These are phyloP conservation scores for Diaperis boleti DNA, from an alignment of 2,888 invertebrate genomes.

Conservation along the genomic window DNA sequence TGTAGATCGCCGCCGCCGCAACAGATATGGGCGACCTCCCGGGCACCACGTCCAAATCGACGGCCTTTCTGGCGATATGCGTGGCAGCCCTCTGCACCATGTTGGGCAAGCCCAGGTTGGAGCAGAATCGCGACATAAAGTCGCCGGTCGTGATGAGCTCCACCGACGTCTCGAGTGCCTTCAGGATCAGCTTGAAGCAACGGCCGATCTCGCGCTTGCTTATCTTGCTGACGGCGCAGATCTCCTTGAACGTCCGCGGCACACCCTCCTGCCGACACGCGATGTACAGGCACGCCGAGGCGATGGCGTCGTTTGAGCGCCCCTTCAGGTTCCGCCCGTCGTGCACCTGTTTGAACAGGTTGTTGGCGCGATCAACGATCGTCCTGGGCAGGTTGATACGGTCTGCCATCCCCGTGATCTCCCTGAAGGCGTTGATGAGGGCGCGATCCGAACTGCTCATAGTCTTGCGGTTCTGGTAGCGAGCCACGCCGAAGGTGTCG, in stretches of 20 bases:
- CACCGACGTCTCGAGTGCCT: constrained; percentile 96
- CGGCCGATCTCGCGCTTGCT: constrained; percentile 99
- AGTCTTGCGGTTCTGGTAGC: constrained; percentile 80
- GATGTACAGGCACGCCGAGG: constrained; percentile 98
- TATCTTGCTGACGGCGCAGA: constrained; percentile 98
- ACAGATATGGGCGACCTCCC: constrained; percentile 99
- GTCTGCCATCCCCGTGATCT: constrained; percentile 98
- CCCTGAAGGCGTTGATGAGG: constrained; percentile 94
- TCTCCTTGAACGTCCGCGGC: constrained; percentile 98
- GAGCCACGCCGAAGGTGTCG: constrained; percentile 85
- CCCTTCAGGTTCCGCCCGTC: constrained; percentile 95
- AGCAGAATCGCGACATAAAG: constrained; percentile 99
- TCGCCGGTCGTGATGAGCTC: constrained; percentile 98
- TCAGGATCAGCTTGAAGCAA: constrained; percentile 96
- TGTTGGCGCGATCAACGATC: constrained; percentile 96
- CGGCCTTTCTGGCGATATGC: constrained; percentile 95
- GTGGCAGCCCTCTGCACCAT: constrained; percentile 95
- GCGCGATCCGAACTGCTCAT: constrained; percentile 97
- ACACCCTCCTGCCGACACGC: constrained; percentile 99
- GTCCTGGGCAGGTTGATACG: constrained; percentile 96
- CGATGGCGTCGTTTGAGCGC: constrained; percentile 97
- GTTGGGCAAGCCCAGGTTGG: constrained; percentile 91
- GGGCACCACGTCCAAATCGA: constrained; percentile 96
- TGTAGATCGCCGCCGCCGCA: constrained; percentile 99
- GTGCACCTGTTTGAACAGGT: constrained; percentile 97